A percentile compares a stretch with the other conserved stretches of the same genome.
These are phyloP conservation scores for Dichetophora obliterata DNA, from an alignment of 2,888 invertebrate species.

Conservation along the genomic window DNA sequence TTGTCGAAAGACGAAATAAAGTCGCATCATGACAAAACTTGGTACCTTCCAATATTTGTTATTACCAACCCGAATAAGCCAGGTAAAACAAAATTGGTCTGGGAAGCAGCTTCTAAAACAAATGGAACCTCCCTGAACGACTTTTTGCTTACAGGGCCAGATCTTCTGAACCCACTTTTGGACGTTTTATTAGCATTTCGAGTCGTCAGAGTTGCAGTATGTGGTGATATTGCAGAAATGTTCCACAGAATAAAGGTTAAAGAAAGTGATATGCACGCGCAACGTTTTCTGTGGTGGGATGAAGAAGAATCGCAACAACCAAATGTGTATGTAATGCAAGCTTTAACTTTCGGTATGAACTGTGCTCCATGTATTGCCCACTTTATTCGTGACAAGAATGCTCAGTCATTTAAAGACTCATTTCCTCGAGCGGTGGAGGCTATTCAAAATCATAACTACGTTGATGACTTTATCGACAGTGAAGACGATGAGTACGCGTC, in stretches of 20 bases:
- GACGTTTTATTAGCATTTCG: not conserved
- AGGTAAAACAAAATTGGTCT: no score
- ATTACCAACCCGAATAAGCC: no score
- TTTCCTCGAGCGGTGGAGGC: conserved; percentile 28
- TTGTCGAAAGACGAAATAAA: not conserved
- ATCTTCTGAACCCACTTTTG: not conserved
- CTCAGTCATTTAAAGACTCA: conserved; percentile 3
- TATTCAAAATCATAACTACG: conserved; percentile 25
- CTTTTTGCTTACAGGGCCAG: not conserved
- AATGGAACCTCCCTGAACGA: not conserved
- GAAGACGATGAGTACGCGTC: conserved; percentile 27
- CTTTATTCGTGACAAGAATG: not conserved
- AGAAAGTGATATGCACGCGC: not conserved
- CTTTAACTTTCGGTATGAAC: conserved; percentile 35
- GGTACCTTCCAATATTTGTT: no score
- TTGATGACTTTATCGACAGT: conserved; percentile 43
- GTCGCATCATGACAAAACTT: no score
- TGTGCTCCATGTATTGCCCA: conserved; percentile 42
- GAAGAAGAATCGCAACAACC: not conserved
- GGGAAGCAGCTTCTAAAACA: not conserved
- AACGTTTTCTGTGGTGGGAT: not conserved
- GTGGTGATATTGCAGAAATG: not conserved
- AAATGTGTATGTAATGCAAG: no score
- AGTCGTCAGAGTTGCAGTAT: not conserved
- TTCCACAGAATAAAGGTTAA: not conserved